Base-by-base conservation (phyloP, 1,140 invertebrate species). In the Condylostylus longicornis region DNA sequence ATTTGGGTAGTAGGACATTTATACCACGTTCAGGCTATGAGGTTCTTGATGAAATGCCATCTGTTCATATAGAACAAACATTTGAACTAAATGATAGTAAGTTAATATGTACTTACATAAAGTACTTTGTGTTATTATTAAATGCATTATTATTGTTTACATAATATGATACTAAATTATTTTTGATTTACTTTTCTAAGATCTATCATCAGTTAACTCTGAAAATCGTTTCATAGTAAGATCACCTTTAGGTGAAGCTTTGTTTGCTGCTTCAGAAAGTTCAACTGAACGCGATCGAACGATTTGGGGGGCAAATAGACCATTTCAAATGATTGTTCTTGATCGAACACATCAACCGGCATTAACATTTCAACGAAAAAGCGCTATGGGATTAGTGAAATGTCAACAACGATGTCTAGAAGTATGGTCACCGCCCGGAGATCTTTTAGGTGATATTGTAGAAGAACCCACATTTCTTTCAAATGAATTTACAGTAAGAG, bases 311-410 rank as follows among this genome's bases (percentile, higher is more conserved):
- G 61, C 68, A 0, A 64, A 64, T 0, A 48, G 75, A 17, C 61
- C 65, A 1, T 76, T 75, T 46, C 51, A 55, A 21, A 69, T 77
- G 67, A 66, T 68, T 37, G 42, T 77, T 3, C 66, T 72, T 36
- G 75, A 77, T 47, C 72, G 65, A 51, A 72, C 70, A 1, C 59
- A 72, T 38, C 75, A 77, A 48, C 72, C 75, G 46, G 74, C 72
- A 1, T 44, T 77, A 41, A 50, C 66, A n/a, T 61, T 77, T 19
- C 53, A 64, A 34, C 59, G 72, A 27, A 56, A 68, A 23, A 53
- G 75, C 2, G 72, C 72, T 3, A 7, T 58, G 48, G 64, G 38
- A 27, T 58, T 48, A 5, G 18, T 58, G 3, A 56, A 47, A 14
- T 60, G 54, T 29, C 48, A 51, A 34, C 51, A 54, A 7, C 54